Conservation (phyloP, 2,113 vertebrate genomes). For the Opisthocomus hoazin region DNA sequence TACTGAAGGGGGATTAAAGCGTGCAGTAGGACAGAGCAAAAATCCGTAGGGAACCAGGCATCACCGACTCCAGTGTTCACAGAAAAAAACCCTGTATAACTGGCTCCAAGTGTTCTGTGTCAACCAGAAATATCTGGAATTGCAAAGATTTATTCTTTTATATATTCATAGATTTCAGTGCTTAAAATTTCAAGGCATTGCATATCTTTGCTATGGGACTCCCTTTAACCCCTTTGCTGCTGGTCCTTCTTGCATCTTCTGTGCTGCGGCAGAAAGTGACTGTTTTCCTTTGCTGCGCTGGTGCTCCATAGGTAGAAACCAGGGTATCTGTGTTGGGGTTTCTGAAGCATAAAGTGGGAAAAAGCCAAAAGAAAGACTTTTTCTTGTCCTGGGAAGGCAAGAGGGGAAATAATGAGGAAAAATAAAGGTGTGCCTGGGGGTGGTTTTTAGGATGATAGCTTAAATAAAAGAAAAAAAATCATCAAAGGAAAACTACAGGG, state of each 20-base stretch:
- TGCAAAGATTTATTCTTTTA: not conserved
- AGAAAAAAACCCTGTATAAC: not conserved
- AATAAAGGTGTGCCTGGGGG: not conserved
- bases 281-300: conserved; percentile 51
- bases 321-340: conserved; percentile 58
- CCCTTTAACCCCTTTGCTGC: conserved; percentile 55
- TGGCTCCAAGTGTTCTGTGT: not conserved
- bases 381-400: conserved; percentile 72
- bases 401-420: conserved; percentile 63
- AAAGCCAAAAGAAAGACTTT: conserved; percentile 72
- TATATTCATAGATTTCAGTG: not conserved
- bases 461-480: not conserved
- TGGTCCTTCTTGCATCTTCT: conserved; percentile 60
- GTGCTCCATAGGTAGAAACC: conserved; percentile 49
- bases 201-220: conserved; percentile 65
- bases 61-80: not conserved
- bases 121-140: not conserved
- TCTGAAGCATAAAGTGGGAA: conserved; percentile 71
- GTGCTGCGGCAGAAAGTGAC: conserved; percentile 53
- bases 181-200: conserved; percentile 63
- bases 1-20: not conserved
- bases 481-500: not conserved
- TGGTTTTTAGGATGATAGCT: not conserved
- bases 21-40: not conserved
- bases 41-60: not conserved